Conservation (phyloP, 2,113 vertebrate species). For the Oriolus oriolus region DNA sequence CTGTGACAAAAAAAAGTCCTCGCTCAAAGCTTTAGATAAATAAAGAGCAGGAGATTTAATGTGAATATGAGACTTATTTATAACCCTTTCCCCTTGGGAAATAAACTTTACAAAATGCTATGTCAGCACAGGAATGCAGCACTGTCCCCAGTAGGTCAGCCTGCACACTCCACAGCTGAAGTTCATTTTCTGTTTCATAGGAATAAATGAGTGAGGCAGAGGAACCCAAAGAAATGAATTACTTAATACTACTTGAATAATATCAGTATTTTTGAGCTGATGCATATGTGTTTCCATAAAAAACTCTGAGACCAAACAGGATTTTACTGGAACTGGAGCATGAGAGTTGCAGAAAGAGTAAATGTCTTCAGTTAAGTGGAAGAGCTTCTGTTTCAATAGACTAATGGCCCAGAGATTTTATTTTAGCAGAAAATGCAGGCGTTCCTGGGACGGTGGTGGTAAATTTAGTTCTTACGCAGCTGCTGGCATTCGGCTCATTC, state of each 20-base stretch:
- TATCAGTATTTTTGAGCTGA: background rate
- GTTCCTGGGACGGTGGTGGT: background rate
- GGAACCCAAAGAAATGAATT: background rate
- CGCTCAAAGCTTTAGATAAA: background rate
- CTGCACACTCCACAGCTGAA: conserved; percentile 19
- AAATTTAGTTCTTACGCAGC: conserved; percentile 29
- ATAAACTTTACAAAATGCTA: conserved; percentile 7
- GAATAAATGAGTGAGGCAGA: background rate
- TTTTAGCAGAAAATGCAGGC: conserved; percentile 13
- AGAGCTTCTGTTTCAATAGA: conserved; percentile 32
- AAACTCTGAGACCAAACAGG: background rate
- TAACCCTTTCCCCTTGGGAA: background rate
- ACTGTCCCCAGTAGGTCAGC: background rate
- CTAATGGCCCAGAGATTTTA: conserved; percentile 12
- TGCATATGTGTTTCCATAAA: background rate
- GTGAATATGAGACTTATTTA: background rate
- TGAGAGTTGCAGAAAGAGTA: background rate
- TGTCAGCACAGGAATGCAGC: background rate
- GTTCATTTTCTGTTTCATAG: conserved; percentile 4
- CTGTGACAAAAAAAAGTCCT: background rate
- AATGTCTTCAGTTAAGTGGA: conserved; percentile 28
- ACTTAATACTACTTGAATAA: background rate
- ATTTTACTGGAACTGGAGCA: conserved; percentile 41
- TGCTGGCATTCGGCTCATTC: background rate
- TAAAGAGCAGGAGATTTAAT: background rate